Base-by-base conservation (phyloP, 2,888 invertebrate species). In the Troides oblongomaculatus region DNA sequence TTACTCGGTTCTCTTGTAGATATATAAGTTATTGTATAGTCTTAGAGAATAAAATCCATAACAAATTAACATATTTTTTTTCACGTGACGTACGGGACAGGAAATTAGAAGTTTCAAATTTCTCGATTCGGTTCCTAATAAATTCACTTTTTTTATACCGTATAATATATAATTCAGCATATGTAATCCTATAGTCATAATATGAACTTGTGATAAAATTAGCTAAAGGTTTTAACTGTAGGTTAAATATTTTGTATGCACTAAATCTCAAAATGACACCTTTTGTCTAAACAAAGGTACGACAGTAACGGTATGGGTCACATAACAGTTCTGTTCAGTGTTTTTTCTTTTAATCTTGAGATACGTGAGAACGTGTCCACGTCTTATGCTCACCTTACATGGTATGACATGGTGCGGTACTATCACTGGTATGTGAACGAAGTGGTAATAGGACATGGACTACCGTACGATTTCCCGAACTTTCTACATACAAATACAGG, bases 291-390 rank as follows among this genome's bases (percentile, higher is more conserved):
- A 53, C 75, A 74, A 72, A 75, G 72, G 70, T 62, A 62, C 68
- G 69, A 76, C 69, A 72, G 74, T 76, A 79, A 75, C 75, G 74
- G 80, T 78, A 78, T 74, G 74, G 73, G 75, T 74, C 75, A 72
- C 69, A 75, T 77, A 78, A 78, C 78, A 75, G 78, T 79, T 75
- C 73, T 53, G 73, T 72, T 74, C 73, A 72, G 62, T 64, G 53
- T 66, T 43, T 66, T 50, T 69, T 68, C 64, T 72, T 72, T 73
- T 76, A 75, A 79, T 76, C 79, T 77, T 80, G 75, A 75, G 74
- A 79, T 79, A 85, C 85, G 88, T 88, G 89, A 85, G 84, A 87
- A 84, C 84, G 77, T 76, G 84, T 79, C 80, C 77, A 74, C 69
- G 76, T 77, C 79, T 81, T 82, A 77, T 79, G 72, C 72, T 73